phyloP scores from a whole-genome alignment of 2,797 vertebrate genomes.

The Sebastes cheni region DNA sequence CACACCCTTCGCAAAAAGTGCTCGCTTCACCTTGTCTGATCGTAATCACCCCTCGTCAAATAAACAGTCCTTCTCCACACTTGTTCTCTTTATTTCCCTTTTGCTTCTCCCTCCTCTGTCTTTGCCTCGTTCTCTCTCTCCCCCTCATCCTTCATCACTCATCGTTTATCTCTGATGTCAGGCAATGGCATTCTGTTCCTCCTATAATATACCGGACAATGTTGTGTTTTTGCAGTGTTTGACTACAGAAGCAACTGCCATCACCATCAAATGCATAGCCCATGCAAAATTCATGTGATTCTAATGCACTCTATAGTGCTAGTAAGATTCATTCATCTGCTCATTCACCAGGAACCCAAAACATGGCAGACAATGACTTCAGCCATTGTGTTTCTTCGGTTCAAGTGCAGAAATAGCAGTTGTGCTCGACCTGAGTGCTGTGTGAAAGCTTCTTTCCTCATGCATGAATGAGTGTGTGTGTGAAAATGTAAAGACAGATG shows the following conservation, averaged over 20 bases:
- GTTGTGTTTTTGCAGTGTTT: constrained; percentile 31
- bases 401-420: constrained; percentile 31
- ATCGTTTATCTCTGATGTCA: constrained; percentile 20
- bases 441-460: constrained; percentile 23
- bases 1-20: constrained; percentile 50
- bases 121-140: constrained; percentile 8
- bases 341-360: constrained; percentile 10
- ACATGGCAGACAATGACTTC: neutral
- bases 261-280: constrained; percentile 6
- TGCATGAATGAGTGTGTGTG: constrained; percentile 24
- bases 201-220: neutral
- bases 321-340: neutral
- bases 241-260: constrained; percentile 4
- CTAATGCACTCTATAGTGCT: constrained; percentile 8
- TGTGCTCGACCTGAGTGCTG: constrained; percentile 2
- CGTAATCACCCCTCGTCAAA: constrained; percentile 63
- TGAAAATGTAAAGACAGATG: constrained; percentile 4
- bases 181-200: neutral
- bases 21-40: constrained; percentile 68
- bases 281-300: constrained; percentile 36
- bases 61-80: constrained; percentile 62
- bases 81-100: constrained; percentile 60
- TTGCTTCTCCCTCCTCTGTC: constrained; percentile 4
- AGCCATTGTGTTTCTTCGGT: constrained; percentile 9
- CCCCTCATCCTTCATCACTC: constrained; percentile 24